Base-by-base conservation (phyloP, 1,140 invertebrate species). In the Drosophila sechellia region DNA sequence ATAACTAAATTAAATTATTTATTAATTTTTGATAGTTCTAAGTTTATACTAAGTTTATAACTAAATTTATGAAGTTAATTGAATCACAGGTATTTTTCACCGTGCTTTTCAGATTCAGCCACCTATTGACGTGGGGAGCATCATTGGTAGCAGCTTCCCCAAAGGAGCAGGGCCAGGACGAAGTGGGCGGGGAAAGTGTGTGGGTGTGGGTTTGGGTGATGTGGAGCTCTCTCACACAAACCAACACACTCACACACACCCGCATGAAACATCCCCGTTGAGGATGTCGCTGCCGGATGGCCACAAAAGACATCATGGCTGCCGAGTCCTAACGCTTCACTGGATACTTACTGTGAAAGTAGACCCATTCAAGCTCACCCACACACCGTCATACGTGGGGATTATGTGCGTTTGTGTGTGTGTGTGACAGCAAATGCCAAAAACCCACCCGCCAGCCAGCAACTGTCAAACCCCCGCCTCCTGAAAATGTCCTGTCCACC, bases 241-340 rank as follows among this genome's bases (percentile, higher is more conserved):
- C 17, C 17, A 22, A 34, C 48, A 35, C 50, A 35, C 49, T 46
- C 60, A 53, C 25, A 40, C 49, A 35, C 12, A 45, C 49, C 35
- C 43, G 59, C 43, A 50, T 22, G 46, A 63, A 78, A 87, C 74
- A 78, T 81, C 78, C 81, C 78, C 61, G 54, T 48, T 64, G 81
- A 65, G 80, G 46, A 72, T 50, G 76, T 70, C 63, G 71, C 46
- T 79, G 59, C 76, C 80, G 79, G 81, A 86, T 86, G 81, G 81
- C 81, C 81, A 86, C 81, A 86, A 87, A 86, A 86, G 81, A 87
- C 81, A 85, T 86, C 81, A 85, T 85, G 81, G 81, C 81, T 85
- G 81, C 81, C 81, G 74, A 58, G 78, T 85, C 77, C 81, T 86
- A 85, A 87, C 83, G 81, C 83, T 85, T 85, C 81, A 85, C 81